phyloP scores from a whole-genome alignment of 2,888 invertebrate species.

The Epirrita christyi region DNA sequence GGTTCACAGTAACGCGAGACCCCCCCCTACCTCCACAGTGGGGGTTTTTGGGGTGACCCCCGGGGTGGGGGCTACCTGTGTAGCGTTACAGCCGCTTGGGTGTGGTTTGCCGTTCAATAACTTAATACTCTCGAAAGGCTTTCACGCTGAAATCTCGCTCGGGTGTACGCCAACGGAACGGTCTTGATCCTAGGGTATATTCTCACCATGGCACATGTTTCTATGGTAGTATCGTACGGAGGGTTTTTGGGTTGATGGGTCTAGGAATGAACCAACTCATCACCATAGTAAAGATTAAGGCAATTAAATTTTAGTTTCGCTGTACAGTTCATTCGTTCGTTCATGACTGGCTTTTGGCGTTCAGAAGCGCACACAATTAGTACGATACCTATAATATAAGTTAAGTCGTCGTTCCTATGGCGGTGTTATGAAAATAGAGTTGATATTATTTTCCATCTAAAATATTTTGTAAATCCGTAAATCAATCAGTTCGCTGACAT shows the following conservation, averaged over 20 bases:
- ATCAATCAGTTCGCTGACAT: conserved; percentile 13
- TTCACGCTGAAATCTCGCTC: conserved; percentile 83
- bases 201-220: neutral
- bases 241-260: no score
- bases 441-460: conserved; percentile 15
- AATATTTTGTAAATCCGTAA: conserved; percentile 12
- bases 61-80: conserved; percentile 61
- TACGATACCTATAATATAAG: no score
- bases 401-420: no score
- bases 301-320: no score
- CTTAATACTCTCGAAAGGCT: conserved; percentile 84
- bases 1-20: conserved; percentile 56
- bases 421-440: neutral
- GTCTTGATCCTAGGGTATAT: conserved; percentile 54
- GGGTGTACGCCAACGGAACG: conserved; percentile 45
- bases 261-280: no score
- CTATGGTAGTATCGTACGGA: no score
- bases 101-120: conserved; percentile 86
- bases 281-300: no score
- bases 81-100: conserved; percentile 79
- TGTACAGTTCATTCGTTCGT: no score
- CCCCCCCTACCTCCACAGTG: conserved; percentile 42
- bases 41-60: conserved; percentile 36
- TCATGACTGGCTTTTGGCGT: no score
- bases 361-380: no score